Conservation (phyloP, 2,888 invertebrate species). For the Cosmia pyralina region DNA sequence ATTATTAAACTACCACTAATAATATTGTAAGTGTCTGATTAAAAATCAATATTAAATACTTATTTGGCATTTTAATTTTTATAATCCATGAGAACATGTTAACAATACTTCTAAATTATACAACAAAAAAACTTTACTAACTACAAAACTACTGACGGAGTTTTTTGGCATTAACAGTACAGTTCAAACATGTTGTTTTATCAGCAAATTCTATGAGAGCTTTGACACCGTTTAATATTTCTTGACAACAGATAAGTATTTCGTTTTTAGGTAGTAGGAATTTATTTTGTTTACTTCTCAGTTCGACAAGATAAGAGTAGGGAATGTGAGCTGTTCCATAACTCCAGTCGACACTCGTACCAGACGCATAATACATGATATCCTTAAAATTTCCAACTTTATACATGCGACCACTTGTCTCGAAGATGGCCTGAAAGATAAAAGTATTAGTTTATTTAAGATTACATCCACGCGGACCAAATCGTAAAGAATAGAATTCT, state of each 20-base stretch:
- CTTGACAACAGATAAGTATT: slow-evolving; percentile 81
- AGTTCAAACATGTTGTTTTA: slow-evolving; percentile 77
- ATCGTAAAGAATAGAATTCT: not conserved
- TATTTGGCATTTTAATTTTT: slow-evolving; percentile 35
- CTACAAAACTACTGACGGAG: slow-evolving; percentile 47
- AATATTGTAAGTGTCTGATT: slow-evolving; percentile 36
- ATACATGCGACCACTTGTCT: slow-evolving; percentile 83
- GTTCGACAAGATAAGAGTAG: slow-evolving; percentile 84
- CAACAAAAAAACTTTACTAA: not conserved
- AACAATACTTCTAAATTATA: slow-evolving; percentile 8
- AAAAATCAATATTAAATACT: slow-evolving; percentile 27
- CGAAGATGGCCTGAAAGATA: slow-evolving; percentile 81
- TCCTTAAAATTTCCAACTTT: slow-evolving; percentile 87
- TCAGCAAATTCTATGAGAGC: slow-evolving; percentile 81
- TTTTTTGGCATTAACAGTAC: slow-evolving; percentile 68
- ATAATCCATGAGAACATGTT: not conserved
- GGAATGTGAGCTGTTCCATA: slow-evolving; percentile 85
- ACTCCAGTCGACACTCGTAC: slow-evolving; percentile 88
- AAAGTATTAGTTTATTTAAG: not conserved
- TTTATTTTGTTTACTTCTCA: slow-evolving; percentile 81
- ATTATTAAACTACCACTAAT: slow-evolving; percentile 5
- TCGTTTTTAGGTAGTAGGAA: slow-evolving; percentile 81
- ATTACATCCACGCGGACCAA: not conserved
- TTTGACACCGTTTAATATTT: slow-evolving; percentile 77
- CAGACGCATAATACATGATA: slow-evolving; percentile 84